Base-by-base conservation (phyloP, 1,140 invertebrate genomes). In the Marisa cornuarietis region DNA sequence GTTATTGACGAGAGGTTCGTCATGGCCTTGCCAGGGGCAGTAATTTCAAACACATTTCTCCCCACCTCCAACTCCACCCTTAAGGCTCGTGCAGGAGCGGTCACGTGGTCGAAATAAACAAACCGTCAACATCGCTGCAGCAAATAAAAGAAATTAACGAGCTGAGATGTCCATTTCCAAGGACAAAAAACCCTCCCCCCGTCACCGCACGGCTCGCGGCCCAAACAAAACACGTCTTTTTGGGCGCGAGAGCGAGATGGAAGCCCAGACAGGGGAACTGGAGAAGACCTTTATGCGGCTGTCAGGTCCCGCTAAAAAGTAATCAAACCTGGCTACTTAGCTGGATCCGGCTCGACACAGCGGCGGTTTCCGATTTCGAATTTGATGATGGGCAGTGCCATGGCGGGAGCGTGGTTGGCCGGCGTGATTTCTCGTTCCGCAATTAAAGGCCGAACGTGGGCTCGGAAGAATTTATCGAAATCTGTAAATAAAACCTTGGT, bases 291-390 rank as follows among this genome's bases (percentile, higher is more conserved):
- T 51, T 49, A 52, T 73, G 31, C 18, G 71, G 7, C 71, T 73
- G 71, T 73, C 71, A 54, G 51, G 52, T n/a, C 49, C 20, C 20
- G 42, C 71, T 14, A 73, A 73, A 68, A 73, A 54, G 71, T 73
- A 52, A 73, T 73, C 71, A 73, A 73, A 73, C 42, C 16, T 73
- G 49, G 54, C 71, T 73, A 73, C 71, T 73, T 73, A 73, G 71
- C 71, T n/a, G 42, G 49, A 73, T 73, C 71, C 71, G 51, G 71
- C 10, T 73, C 51, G 18, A 49, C n/a, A 52, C 71, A 14, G 22
- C 31, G 8, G 42, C 51, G 14, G 54, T 52, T 73, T 73, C 71
- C 71, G 71, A 49, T 73, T 73, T 73, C 54, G 71, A 73, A 73
- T 54, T 54, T 73, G 71, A 73, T 73, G 71, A 22, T 52, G 71